These are phyloP conservation scores for Lepidurus apus DNA, from an alignment of 1,140 invertebrate species.

Conservation along the genomic window DNA sequence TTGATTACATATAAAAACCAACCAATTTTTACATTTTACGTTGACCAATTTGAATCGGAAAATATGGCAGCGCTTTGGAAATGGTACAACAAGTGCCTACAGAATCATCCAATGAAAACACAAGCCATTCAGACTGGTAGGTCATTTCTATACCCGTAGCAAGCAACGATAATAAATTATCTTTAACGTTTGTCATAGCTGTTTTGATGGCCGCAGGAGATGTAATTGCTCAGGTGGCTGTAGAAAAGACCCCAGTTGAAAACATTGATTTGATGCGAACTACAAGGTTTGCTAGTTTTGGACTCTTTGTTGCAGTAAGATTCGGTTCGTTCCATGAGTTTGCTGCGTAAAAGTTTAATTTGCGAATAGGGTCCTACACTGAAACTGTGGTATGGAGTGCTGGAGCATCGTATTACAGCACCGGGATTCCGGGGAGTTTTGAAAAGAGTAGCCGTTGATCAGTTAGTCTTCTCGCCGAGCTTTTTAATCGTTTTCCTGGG, in stretches of 20 bases:
- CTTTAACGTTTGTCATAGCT: conserved; percentile 42
- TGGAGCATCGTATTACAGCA: conserved; percentile 56
- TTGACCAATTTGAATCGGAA: not conserved
- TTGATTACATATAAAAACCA: too few species aligned
- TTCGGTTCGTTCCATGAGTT: conserved; percentile 25
- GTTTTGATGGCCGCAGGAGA: conserved; percentile 55
- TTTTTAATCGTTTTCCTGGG: conserved; percentile 57
- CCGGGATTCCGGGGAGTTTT: conserved; percentile 51
- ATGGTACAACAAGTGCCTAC: conserved; percentile 31
- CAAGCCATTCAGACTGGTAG: conserved; percentile 33
- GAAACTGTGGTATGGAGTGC: conserved; percentile 60
- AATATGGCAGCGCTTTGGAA: not conserved
- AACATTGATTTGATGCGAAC: conserved; percentile 49
- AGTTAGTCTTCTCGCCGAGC: conserved; percentile 59
- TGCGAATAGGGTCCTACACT: conserved; percentile 59
- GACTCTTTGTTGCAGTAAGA: conserved; percentile 49
- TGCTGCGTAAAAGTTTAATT: conserved; percentile 31
- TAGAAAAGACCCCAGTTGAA: conserved; percentile 48
- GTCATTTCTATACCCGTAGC: not conserved
- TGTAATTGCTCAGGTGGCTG: conserved; percentile 51
- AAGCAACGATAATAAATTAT: not conserved
- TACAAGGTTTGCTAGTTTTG: conserved; percentile 49
- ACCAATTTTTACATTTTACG: too few species aligned
- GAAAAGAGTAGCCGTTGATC: conserved; percentile 71
- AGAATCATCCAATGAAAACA: conserved; percentile 30